These are phyloP conservation scores for Bombylius major DNA, from an alignment of 2,888 invertebrate species.

Conservation along the genomic window DNA sequence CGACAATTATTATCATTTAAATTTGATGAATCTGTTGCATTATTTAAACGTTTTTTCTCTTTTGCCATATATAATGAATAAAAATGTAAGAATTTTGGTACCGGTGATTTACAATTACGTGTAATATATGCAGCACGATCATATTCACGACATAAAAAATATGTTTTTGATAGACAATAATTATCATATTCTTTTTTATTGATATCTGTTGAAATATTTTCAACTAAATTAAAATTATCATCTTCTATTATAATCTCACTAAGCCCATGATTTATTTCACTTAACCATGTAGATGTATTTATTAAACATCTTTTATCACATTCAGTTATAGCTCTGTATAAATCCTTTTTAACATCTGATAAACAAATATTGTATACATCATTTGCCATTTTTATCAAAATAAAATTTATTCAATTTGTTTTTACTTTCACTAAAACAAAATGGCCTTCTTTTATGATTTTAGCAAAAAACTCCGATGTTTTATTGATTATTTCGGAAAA, in stretches of 20 bases:
- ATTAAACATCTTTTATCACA: constrained; percentile 67
- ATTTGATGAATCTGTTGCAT: constrained; percentile 52
- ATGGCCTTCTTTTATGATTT: no score
- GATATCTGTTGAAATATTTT: constrained; percentile 35
- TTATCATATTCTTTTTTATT: constrained; percentile 46
- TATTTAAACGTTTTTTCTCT: constrained; percentile 82
- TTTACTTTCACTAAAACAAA: no score
- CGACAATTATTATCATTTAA: constrained; percentile 30
- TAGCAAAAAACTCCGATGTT: no score
- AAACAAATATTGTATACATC: constrained; percentile 40
- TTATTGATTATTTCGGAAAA: no score
- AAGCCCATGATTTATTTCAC: constrained; percentile 70
- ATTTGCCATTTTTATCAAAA: constrained; percentile 20
- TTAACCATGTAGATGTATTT: constrained; percentile 77
- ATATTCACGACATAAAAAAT: constrained; percentile 84
- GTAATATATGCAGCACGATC: constrained; percentile 73
- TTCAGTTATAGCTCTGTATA: constrained; percentile 52
- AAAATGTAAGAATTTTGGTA: constrained; percentile 68
- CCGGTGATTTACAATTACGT: constrained; percentile 53
- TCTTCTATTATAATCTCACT: constrained; percentile 46
- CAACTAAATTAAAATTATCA: constrained; percentile 31
- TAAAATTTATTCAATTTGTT: background rate
- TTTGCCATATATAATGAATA: constrained; percentile 80
- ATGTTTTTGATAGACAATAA: constrained; percentile 71
- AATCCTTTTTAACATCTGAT: constrained; percentile 49